These are phyloP conservation scores for Syritta pipiens DNA, from an alignment of 2,888 invertebrate genomes.

Conservation along the genomic window DNA sequence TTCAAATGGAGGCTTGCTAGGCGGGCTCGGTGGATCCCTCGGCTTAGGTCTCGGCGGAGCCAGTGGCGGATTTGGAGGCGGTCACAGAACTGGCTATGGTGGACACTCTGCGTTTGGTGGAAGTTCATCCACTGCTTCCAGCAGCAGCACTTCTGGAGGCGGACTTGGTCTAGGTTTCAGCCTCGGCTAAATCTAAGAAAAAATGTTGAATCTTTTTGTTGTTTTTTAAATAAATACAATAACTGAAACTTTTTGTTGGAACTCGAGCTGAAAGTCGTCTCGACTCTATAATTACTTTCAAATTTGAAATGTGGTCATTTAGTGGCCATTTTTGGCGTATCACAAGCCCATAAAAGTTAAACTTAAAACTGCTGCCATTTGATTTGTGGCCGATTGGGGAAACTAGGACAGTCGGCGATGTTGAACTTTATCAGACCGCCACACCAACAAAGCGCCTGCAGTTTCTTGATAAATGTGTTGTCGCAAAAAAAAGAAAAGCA, in stretches of 20 bases:
- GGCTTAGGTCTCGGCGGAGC: constrained; percentile 11
- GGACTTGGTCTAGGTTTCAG: constrained; percentile 2
- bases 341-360: constrained; percentile 27
- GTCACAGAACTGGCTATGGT: too few species aligned
- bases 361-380: neutral
- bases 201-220: neutral
- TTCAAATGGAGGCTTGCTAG: too few species aligned
- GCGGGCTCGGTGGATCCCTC: neutral
- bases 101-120: neutral
- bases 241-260: neutral
- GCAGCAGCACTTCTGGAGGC: neutral
- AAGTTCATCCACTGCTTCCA: neutral
- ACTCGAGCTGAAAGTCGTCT: neutral
- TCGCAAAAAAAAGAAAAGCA: constrained; percentile 22
- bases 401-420: neutral
- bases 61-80: neutral
- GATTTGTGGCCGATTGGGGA: neutral
- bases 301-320: constrained; percentile 17
- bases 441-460: constrained; percentile 23
- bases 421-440: constrained; percentile 5
- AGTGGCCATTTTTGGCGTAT: constrained; percentile 19
- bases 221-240: neutral
- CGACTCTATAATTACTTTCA: neutral
- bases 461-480: constrained; percentile 22
- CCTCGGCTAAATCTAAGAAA: too few species aligned